Base-by-base conservation (phyloP, 2,797 vertebrate species). In the Prunella strophiata region DNA sequence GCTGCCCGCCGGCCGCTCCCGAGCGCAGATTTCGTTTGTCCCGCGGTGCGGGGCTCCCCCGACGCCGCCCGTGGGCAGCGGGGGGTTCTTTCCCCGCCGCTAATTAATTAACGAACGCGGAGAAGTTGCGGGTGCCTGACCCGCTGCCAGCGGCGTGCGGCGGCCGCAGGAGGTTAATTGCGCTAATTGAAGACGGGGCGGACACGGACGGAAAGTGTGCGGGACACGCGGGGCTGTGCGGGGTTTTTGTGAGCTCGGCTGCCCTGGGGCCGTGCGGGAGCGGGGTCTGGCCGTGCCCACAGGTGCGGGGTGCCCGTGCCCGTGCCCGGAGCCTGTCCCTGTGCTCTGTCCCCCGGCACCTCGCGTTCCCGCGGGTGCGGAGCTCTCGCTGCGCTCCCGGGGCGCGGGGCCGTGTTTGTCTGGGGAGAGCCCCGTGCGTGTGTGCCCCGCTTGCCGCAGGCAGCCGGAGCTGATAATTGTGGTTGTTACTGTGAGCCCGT, bases 391-490 rank as follows among this genome's bases (percentile, higher is more conserved):
- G 68, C 8, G 26, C 4, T 8, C 7, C 16, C 6, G 8, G 30
- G 4, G 8, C n/a, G 25, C 18, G 23, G 34, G 50, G 7, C 63
- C n/a, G 25, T 8, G 72, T 71, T 51, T 40, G 52, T 30, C 18
- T 0, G 38, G 7, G 72, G 1, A 5, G 66, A 22, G 25, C 79
- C 61, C 91, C 11, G 29, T 16, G 55, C 17, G 40, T 30, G 93
- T 16, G 86, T 1, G 62, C 55, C 0, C 20, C 13, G 47, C 86
- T 36, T 47, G 91, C 21, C 70, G 58, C 90, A 9, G 73, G 86
- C 96, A 71, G 82, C 81, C 63, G 89, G 81, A 81, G 92, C 86
- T 89, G 96, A 93, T 97, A 96, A 97, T 97, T 97, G 91, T 96
- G 89, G 95, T 81, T 96, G 96, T 96, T 96, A 96, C 94, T 89